Evolutionary conservation across 2,888 invertebrate species (phyloP).

Genomic region (Caradrina clavipalpis): DNA sequence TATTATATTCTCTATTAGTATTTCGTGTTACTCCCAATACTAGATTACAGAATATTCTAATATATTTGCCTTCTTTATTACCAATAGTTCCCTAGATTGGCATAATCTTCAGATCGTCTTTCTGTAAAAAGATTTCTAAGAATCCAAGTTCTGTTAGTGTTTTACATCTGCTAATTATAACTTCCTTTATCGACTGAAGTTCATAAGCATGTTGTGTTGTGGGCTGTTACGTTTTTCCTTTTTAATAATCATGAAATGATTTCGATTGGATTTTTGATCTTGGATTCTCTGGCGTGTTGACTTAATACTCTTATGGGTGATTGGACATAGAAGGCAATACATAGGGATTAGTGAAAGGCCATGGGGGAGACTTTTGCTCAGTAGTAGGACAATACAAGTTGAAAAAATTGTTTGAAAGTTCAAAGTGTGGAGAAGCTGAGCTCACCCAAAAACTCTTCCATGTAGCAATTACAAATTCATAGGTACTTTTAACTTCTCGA

Average conservation of each 20-base stretch:
- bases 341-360: too few species aligned
- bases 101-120: too few species aligned
- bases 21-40: not conserved
- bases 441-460: too few species aligned
- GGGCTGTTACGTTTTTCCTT: conserved; percentile 5
- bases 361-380: too few species aligned
- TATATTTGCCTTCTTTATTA: not conserved
- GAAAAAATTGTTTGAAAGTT: too few species aligned
- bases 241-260: not conserved
- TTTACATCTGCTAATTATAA: conserved; percentile 23
- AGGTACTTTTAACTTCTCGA: not conserved
- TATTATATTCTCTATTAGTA: conserved; percentile 4
- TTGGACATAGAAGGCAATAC: too few species aligned
- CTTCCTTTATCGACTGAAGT: conserved; percentile 9
- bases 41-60: not conserved
- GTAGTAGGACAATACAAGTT: too few species aligned
- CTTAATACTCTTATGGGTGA: too few species aligned
- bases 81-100: not conserved
- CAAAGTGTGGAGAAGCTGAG: too few species aligned
- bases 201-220: conserved; percentile 18
- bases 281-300: too few species aligned
- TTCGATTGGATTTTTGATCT: not conserved
- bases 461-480: not conserved
- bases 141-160: not conserved
- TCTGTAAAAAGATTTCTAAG: not conserved